A percentile compares a stretch with the other conserved stretches of the same genome.
Conservation (phyloP, 1,140 invertebrate species). For the Saccostrea echinata region DNA sequence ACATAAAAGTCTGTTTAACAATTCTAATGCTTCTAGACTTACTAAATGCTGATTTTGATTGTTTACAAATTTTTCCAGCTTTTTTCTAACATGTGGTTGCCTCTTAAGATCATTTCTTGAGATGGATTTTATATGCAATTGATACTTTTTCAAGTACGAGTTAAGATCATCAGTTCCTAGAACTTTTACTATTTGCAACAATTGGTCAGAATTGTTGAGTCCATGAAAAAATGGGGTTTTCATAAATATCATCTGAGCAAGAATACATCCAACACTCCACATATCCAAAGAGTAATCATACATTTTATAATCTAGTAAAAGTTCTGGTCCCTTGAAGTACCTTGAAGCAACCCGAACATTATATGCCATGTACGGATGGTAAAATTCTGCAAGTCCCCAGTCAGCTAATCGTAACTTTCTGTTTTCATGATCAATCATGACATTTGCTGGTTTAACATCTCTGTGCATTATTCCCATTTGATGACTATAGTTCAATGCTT, state of each 20-base stretch:
- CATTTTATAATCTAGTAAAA: conserved; percentile 97
- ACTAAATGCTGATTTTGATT: conserved; percentile 99
- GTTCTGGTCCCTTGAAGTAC: conserved; percentile 98
- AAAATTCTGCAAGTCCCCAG: conserved; percentile 99
- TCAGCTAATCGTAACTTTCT: conserved; percentile 98
- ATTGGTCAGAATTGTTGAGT: conserved; percentile 99
- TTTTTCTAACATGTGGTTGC: conserved; percentile 95
- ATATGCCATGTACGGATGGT: conserved; percentile 99
- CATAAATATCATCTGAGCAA: conserved; percentile 99
- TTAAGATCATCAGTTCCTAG: conserved; percentile 99
- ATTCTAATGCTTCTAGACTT: conserved; percentile 98
- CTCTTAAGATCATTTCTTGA: conserved; percentile 98
- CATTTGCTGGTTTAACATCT: conserved; percentile 98
- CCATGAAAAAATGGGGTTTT: conserved; percentile 99
- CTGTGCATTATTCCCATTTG: conserved; percentile 99
- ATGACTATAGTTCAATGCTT: conserved; percentile 99
- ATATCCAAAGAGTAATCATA: conserved; percentile 39
- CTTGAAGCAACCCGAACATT: conserved; percentile 99
- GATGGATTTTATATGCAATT: conserved; percentile 98
- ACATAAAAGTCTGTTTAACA: conserved; percentile 97
- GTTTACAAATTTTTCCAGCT: conserved; percentile 99
- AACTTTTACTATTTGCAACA: conserved; percentile 99
- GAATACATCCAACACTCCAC: conserved; percentile 94
- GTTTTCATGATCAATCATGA: conserved; percentile 99
- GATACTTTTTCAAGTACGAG: conserved; percentile 99